Evolutionary conservation across 2,888 invertebrate genomes (phyloP).

Genomic region (Drosophila macrothrix): DNA sequence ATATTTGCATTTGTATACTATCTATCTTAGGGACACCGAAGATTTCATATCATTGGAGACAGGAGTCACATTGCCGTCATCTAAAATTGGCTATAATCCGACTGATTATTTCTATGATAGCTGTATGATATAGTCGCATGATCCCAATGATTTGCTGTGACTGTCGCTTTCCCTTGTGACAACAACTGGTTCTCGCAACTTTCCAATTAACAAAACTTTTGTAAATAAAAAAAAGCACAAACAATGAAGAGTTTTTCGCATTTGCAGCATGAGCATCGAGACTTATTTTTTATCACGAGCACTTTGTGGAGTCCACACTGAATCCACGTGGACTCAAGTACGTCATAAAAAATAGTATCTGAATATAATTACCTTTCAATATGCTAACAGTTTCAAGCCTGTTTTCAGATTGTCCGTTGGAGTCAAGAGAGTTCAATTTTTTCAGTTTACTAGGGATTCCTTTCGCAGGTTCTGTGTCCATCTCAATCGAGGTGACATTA

Average conservation of each 20-base stretch:
- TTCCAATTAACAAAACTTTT: background rate
- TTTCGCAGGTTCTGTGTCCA: background rate
- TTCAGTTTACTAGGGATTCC: background rate
- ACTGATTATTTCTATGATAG: too few relatives aligned
- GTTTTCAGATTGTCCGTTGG: background rate
- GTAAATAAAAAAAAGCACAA: background rate
- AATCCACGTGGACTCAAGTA: conserved; percentile 90
- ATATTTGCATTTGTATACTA: background rate
- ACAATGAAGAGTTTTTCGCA: background rate
- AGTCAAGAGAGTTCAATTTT: background rate
- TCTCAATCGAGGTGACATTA: background rate
- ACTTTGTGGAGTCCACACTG: conserved; percentile 90
- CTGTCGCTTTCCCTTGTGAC: conserved; percentile 43
- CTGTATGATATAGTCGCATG: too few relatives aligned
- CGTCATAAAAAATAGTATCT: too few relatives aligned
- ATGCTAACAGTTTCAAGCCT: too few relatives aligned
- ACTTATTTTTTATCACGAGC: conserved; percentile 96
- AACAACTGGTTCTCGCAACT: conserved; percentile 32
- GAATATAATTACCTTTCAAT: too few relatives aligned
- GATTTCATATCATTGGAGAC: too few relatives aligned
- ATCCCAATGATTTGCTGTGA: too few relatives aligned
- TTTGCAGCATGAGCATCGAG: conserved; percentile 92
- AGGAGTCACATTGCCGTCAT: too few relatives aligned
- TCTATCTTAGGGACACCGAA: too few relatives aligned
- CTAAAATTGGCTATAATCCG: too few relatives aligned